phyloP scores from a whole-genome alignment of 2,888 invertebrate genomes.

The Tetramorium bicarinatum region DNA sequence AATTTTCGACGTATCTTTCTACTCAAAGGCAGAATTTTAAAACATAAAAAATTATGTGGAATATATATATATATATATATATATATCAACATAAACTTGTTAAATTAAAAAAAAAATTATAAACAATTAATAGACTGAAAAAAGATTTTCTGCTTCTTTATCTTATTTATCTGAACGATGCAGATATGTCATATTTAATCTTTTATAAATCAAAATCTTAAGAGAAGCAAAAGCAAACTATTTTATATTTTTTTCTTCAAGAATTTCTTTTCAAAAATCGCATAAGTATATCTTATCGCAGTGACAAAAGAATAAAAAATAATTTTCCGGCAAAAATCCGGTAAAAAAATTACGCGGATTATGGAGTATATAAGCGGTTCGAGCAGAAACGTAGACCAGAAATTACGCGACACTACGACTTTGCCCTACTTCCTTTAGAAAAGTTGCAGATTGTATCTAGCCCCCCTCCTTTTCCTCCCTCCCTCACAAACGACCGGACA shows the following conservation, averaged over 20 bases:
- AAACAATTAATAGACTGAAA: not conserved
- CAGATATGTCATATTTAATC: not conserved
- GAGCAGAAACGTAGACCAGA: not conserved
- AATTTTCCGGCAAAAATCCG: not conserved
- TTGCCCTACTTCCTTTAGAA: constrained; percentile 28
- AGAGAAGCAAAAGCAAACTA: not conserved
- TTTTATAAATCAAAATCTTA: not conserved
- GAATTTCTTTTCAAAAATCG: not conserved
- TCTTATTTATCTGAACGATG: not conserved
- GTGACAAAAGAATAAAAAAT: not conserved
- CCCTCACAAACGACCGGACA: not conserved
- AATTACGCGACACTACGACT: constrained; percentile 11
- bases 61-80: too few species aligned
- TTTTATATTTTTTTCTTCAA: not conserved
- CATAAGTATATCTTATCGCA: not conserved
- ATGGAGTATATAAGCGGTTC: not conserved
- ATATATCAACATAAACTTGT: not conserved
- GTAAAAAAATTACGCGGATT: not conserved
- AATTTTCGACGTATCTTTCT: not conserved
- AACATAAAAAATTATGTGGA: not conserved
- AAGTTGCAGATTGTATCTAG: constrained; percentile 10
- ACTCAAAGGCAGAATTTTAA: not conserved
- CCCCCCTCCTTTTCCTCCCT: not conserved
- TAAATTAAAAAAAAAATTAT: not conserved
- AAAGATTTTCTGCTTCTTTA: not conserved